Evolutionary conservation across 2,888 invertebrate species (phyloP), one percentile per base, ranked within the genome.

Genomic region (Eupithecia tripunctaria): DNA sequence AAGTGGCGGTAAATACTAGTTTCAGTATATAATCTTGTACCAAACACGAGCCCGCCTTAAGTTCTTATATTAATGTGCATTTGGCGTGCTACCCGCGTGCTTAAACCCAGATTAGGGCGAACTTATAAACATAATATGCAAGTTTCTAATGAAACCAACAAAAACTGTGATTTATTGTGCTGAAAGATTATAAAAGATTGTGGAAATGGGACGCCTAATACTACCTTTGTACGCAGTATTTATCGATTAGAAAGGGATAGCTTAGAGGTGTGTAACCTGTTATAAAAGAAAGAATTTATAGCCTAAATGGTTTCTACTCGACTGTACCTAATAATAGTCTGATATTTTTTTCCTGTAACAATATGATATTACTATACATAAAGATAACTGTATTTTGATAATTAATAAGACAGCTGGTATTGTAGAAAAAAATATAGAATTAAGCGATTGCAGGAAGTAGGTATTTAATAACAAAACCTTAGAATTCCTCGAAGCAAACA

Each of bases 51-150:
- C 75, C 43, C 76, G 73, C 78, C 76, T 73, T 73, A 85, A 87
- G 86, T 89, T 91, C 84, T 87, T 85, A 90, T 93, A 93, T 93
- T 93, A 93, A 93, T 93, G 92, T 86, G 83, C 86, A 82, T 87
- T 90, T 93, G 86, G 92, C 93, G 93, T 93, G 93, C 85, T 80
- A 79, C 82, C 83, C 76, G 83, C 84, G 83, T 88, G 84, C 86
- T 88, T 86, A 86, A 87, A 87, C 85, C 85, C 84, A 91, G 90
- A 92, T 92, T 92, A 91, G 88, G 87, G 72, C 38, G 67, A 82
- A 83, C 86, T 87, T 84, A 89, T 82, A 80, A 77, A 83, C 83
- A 87, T 84, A 86, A 82, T 82, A 83, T 80, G 84, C 84, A 84
- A 77, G 79, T 82, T 84, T 80, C 80, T 82, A 82, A 81, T 80